Base-by-base conservation (phyloP, 1,140 invertebrate genomes). In the Nylanderia fulva region DNA sequence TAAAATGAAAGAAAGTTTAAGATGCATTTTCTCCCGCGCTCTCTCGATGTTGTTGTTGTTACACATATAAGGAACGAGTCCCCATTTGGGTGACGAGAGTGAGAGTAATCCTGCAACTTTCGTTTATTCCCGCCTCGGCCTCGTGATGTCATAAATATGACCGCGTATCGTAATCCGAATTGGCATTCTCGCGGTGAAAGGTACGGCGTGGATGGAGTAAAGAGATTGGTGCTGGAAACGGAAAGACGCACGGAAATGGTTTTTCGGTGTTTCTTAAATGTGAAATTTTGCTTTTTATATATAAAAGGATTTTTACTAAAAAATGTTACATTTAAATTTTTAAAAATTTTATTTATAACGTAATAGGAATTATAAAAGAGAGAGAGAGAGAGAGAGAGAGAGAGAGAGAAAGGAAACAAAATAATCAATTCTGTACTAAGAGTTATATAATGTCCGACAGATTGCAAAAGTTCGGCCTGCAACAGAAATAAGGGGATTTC, bases 71-170 rank as follows among this genome's bases (percentile, higher is more conserved):
- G 79, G 90, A 91, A 91, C 90, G 82, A 75, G 90, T 91, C 84
- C 85, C 72, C 80, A 84, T 91, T 90, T 83, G 66, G 66, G 66
- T 58, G 63, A 84, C 87, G 91, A 92, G 91, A 93, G 92, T 92
- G 89, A 93, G 91, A 92, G 91, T 92, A 92, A 92, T 93, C 91
- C 90, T 88, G 88, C 90, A 91, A 92, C 92, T 93, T 93, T 93
- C 92, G 89, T 93, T 93, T 91, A 90, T 89, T 89, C 91, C 90
- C 87, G 87, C 90, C 60, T 91, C 84, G 77, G 84, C 86, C 86
- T 74, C 89, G 88, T 93, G 92, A 93, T 93, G 91, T 92, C 92
- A 93, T 92, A 92, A 92, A 92, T 92, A 92, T 91, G 87, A 92
- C 83, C 85, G 87, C 68, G 87, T 88, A 88, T 90, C 90, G 87